Evolutionary conservation across 2,888 invertebrate genomes (phyloP).

Genomic region (Trisateles emortualis): DNA sequence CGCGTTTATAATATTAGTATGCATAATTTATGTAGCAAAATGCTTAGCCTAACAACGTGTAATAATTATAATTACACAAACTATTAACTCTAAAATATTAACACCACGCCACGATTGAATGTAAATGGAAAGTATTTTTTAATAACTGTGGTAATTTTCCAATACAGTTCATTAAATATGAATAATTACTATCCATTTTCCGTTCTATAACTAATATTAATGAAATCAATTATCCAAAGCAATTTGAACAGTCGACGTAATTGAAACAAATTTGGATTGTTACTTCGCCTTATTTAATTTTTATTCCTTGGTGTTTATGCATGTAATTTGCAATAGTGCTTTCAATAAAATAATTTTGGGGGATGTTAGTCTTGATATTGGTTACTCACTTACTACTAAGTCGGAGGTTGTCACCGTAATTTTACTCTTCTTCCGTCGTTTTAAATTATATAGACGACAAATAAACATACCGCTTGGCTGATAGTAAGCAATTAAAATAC

Average conservation of each 20-base stretch:
- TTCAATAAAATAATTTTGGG: too few relatives aligned
- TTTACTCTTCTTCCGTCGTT: too few relatives aligned
- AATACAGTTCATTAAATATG: conserved; percentile 17
- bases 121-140: conserved; percentile 10
- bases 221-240: conserved; percentile 23
- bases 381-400: too few relatives aligned
- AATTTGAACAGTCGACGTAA: conserved; percentile 14
- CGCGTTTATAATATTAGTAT: too few relatives aligned
- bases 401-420: too few relatives aligned
- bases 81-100: conserved; percentile 2
- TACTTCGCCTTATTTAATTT: background rate
- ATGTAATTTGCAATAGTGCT: too few relatives aligned
- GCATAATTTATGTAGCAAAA: too few relatives aligned
- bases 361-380: too few relatives aligned
- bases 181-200: conserved; percentile 19
- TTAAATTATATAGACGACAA: too few relatives aligned
- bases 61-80: conserved; percentile 1
- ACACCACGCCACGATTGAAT: background rate
- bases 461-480: too few relatives aligned
- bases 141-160: conserved; percentile 7
- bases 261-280: conserved; percentile 10
- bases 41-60: too few relatives aligned
- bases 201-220: conserved; percentile 15
- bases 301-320: background rate
- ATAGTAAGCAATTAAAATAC: too few relatives aligned